Percentiles rank a stretch among this genome's conserved stretches.
phyloP scores from a whole-genome alignment of 2,113 vertebrate species.

The Mastomys natalensis region DNA sequence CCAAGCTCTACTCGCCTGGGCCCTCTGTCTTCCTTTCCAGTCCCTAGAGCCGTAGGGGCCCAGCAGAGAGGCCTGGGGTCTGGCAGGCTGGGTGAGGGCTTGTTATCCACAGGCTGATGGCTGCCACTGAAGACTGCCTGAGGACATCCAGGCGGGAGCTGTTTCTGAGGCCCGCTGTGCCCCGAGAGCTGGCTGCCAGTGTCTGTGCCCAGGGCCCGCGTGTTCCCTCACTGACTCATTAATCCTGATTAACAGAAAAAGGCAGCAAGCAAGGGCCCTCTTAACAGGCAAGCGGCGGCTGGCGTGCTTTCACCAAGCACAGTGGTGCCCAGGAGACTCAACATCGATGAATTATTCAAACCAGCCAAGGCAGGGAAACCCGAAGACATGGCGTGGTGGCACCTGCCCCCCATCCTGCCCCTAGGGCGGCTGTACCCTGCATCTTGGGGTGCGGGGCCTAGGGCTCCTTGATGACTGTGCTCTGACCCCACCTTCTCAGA shows the following conservation, averaged over 20 bases:
- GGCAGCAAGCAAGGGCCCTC: conserved; percentile 88
- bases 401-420: neutral
- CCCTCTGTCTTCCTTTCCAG: neutral
- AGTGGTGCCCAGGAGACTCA: conserved; percentile 91
- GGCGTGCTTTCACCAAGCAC: conserved; percentile 91
- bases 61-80: neutral
- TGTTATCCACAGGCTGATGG: conserved; percentile 71
- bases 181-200: conserved; percentile 70
- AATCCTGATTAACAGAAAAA: conserved; percentile 94
- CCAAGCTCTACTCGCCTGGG: neutral
- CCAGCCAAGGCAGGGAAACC: conserved; percentile 83
- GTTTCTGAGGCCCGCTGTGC: conserved; percentile 59
- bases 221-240: conserved; percentile 92
- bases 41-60: conserved; percentile 16
- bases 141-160: conserved; percentile 75
- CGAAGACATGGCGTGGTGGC: conserved; percentile 42
- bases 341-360: conserved; percentile 93
- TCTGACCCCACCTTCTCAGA: neutral
- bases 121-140: conserved; percentile 75
- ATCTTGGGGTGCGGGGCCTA: neutral
- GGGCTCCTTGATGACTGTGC: fast-evolving
- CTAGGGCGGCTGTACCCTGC: neutral
- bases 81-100: conserved; percentile 68
- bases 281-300: conserved; percentile 88
- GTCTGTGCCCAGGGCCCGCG: conserved; percentile 82